Evolutionary conservation across 2,797 vertebrate genomes (phyloP), one percentile per base, ranked within the genome.

Genomic region (Tokudaia muenninki): DNA sequence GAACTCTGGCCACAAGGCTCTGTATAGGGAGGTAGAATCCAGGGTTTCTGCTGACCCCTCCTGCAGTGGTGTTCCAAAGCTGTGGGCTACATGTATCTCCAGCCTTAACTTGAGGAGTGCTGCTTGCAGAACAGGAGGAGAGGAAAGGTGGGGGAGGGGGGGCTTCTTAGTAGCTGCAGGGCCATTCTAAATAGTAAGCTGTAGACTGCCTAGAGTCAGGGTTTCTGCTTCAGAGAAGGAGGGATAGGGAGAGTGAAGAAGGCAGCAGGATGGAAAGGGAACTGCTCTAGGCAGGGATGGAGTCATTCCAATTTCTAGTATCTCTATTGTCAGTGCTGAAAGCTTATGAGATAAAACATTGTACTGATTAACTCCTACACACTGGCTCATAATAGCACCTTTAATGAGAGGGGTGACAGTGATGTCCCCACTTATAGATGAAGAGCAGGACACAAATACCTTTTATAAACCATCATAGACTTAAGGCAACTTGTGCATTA

Each of bases 331-430:
- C 37, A 34, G 6, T 57, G 41, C 1, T 22, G 8, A 90, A 55
- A 55, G 0, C 37, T 24, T 57, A 17, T 31, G 31, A 3, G 3
- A 81, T 3, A 26, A 41, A 79, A 22, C 78, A 7, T 6, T 7
- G 0, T 21, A 63, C 17, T 21, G 34, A n/a, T 63, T 41, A 21
- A 37, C 47, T 70, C 14, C 13, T 81, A n/a, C 1, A 2, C 0
- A 34, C 37, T 13, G 1, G 47, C 82, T 92, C 74, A 34, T 12
- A 6, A n/a, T 14, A 82, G 1, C 57, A 74, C 19, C 17, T 22
- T 31, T n/a, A 22, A 3, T 10, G 52, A 82, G 31, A 17, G 7
- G 14, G 3, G 1, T 9, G 37, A n/a, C 4, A 9, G 37, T 5
- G 0, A 10, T 16, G 19, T 47, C n/a, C 77, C 11, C 47, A 41